A percentile compares a stretch with the other conserved stretches of the same genome.
Evolutionary conservation across 2,797 vertebrate genomes (phyloP).

Genomic region (Scleropages formosus): DNA sequence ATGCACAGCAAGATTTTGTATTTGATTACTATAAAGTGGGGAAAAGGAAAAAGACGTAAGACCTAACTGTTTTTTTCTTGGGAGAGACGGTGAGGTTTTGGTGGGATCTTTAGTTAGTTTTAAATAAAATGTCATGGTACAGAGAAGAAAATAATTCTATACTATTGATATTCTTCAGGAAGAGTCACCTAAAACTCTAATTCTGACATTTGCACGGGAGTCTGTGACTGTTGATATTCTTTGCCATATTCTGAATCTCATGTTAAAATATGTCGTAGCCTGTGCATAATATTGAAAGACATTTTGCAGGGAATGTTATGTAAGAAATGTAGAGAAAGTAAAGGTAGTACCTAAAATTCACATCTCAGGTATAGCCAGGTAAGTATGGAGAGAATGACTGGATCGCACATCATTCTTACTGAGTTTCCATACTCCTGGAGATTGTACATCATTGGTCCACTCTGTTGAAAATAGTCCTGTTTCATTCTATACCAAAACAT

Average conservation of each 20-base stretch:
- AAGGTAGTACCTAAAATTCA: neutral
- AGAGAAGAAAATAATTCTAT: no score
- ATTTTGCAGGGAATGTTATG: no score
- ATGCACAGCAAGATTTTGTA: neutral
- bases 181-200: no score
- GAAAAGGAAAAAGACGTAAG: neutral
- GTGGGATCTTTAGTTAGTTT: constrained; percentile 33
- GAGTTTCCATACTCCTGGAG: constrained; percentile 23
- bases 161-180: no score
- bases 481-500: constrained; percentile 33
- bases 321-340: no score
- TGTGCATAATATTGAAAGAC: no score
- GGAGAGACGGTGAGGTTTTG: neutral
- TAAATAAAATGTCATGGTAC: neutral
- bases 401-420: constrained; percentile 31
- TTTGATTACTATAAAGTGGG: no score
- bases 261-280: no score
- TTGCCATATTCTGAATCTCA: no score
- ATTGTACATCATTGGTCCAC: constrained; percentile 35
- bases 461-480: constrained; percentile 15
- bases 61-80: neutral
- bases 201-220: no score
- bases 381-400: constrained; percentile 44
- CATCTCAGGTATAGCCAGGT: constrained; percentile 32
- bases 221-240: no score